Conservation (phyloP, 2,797 vertebrate genomes). For the Enteromius thamalakanensis region DNA sequence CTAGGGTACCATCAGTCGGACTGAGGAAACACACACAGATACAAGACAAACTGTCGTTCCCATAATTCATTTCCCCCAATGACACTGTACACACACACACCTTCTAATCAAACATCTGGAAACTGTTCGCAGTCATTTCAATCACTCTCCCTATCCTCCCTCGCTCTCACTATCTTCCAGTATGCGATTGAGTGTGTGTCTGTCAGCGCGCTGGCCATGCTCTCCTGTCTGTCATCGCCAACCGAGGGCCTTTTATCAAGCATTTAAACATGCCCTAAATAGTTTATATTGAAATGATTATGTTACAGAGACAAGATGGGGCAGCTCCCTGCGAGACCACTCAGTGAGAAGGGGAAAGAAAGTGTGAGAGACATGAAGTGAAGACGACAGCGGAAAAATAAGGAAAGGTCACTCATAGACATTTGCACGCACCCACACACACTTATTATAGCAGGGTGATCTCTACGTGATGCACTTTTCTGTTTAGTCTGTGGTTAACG, state of each 20-base stretch:
- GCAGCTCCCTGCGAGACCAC: conserved; percentile 56
- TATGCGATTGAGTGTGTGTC: conserved; percentile 63
- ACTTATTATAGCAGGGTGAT: conserved; percentile 13
- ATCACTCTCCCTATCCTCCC: conserved; percentile 56
- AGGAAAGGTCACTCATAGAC: conserved; percentile 7
- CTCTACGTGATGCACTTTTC: conserved; percentile 14
- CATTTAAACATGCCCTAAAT: conserved; percentile 74
- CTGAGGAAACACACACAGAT: conserved; percentile 24
- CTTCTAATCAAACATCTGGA: conserved; percentile 81
- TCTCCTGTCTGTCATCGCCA: conserved; percentile 68
- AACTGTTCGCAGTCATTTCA: conserved; percentile 63
- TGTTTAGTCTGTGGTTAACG: conserved; percentile 44
- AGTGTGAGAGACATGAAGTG: not conserved
- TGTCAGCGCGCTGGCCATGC: conserved; percentile 68
- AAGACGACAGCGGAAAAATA: not conserved
- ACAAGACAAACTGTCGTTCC: conserved; percentile 20
- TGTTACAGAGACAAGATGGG: conserved; percentile 68
- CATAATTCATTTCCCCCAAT: conserved; percentile 65
- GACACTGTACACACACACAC: conserved; percentile 60
- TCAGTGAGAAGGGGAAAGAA: conserved; percentile 18
- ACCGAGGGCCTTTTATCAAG: conserved; percentile 69
- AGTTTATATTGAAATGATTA: conserved; percentile 75
- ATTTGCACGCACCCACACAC: conserved; percentile 16
- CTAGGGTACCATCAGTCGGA: conserved; percentile 45
- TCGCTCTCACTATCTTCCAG: conserved; percentile 44